These are phyloP conservation scores for Pocillopora meandrina DNA, from an alignment of 92 coral and sea anemone genomes.

Conservation along the genomic window DNA sequence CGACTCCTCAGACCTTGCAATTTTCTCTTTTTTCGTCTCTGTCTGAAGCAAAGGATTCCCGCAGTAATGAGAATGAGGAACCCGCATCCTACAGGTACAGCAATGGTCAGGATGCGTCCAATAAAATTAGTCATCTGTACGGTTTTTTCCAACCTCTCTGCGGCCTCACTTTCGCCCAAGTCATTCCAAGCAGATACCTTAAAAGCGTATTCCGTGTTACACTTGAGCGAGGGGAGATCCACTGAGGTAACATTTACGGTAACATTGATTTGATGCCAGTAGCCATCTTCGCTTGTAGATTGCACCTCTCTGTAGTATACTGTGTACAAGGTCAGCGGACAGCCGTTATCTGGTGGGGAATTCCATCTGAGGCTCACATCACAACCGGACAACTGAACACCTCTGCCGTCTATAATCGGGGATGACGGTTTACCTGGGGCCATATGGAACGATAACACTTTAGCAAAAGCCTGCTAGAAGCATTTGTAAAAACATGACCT, in stretches of 20 bases:
- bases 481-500: too few relatives aligned
- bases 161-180: background rate
- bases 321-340: constrained; percentile 3
- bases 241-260: background rate
- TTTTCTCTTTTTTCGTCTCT: background rate
- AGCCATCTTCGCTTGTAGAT: background rate
- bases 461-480: too few relatives aligned
- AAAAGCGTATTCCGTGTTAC: background rate
- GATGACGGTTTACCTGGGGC: background rate
- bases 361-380: background rate
- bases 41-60: background rate
- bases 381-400: background rate
- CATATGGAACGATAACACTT: background rate
- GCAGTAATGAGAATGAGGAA: background rate
- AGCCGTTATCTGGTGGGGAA: background rate
- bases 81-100: background rate
- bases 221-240: background rate
- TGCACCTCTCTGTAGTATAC: background rate
- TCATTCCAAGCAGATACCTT: constrained; percentile 4
- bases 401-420: background rate
- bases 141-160: background rate
- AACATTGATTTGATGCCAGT: background rate
- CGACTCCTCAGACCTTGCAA: background rate
- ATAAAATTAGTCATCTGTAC: background rate
- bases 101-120: background rate